Conservation (phyloP, 2,888 invertebrate genomes). For the Aelia acuminata region DNA sequence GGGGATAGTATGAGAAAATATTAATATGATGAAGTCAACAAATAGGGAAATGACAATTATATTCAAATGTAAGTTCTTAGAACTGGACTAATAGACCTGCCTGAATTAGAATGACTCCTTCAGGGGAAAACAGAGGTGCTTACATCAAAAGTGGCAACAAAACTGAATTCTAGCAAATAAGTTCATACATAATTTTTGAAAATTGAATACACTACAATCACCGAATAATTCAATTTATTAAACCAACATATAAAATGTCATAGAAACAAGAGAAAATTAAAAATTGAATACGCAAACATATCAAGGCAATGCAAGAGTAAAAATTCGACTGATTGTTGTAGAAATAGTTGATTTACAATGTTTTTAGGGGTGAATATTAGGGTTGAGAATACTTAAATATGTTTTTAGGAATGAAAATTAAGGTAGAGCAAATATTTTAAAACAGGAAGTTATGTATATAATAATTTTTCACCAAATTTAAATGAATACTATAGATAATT, state of each 20-base stretch:
- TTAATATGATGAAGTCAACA: background rate
- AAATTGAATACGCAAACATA: background rate
- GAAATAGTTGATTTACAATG: background rate
- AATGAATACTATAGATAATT: background rate
- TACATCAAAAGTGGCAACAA: slow-evolving; percentile 6
- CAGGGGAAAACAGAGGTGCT: background rate
- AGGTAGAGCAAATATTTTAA: background rate
- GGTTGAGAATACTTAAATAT: no score
- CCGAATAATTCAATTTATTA: background rate
- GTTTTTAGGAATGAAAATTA: background rate
- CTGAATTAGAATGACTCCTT: background rate
- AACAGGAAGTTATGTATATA: background rate
- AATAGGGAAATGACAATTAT: background rate
- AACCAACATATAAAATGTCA: background rate
- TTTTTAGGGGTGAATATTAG: no score
- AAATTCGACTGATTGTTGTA: background rate
- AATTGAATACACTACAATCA: background rate
- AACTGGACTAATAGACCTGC: background rate
- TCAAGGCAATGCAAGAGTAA: background rate
- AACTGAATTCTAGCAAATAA: background rate
- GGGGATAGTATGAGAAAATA: background rate
- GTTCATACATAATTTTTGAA: background rate
- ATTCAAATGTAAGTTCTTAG: background rate
- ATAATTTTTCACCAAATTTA: background rate
- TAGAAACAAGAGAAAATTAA: background rate